Base-by-base conservation (phyloP, 1,140 invertebrate species). In the Oncopeltus fasciatus region DNA sequence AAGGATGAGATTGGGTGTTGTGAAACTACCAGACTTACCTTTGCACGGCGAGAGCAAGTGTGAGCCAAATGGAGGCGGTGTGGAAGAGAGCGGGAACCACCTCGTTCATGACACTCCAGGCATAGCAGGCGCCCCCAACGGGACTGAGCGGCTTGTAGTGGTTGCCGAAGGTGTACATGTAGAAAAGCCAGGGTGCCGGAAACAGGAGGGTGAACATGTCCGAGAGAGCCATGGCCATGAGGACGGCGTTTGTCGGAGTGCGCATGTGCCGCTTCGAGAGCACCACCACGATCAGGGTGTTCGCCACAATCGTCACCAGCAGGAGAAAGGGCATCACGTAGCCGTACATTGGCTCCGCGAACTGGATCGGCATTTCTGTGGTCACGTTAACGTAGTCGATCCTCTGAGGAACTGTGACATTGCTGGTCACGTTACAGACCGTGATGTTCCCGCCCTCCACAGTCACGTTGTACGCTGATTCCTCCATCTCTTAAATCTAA, bases 121-220 rank as follows among this genome's bases (percentile, higher is more conserved):
- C 81, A 69, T 88, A 86, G 71, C 91, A 93, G 4, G 85, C 79
- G 20, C 80, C 76, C 20, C 49, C 49, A 0, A 83, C 77, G 1
- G 87, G 86, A 65, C 79, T 80, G 62, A 90, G 70, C 0, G 87
- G 85, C 69, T 86, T 85, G 70, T 83, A 82, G 69, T 92, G 87
- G 73, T 92, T 86, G 27, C 87, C 87, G 62, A 93, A 83, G 4
- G 88, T 89, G 76, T 91, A 94, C 83, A 93, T 90, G 73, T 94
- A 92, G 71, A 92, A 84, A 12, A 90, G 76, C 78, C 88, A 88
- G 0, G 91, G 91, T 1, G 90, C 83, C 0, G 91, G 90, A 70
- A 90, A 87, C 18, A 93, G 76, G 67, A 95, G 83, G 0, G 92
- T 95, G 70, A 95, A 83, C 81, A 94, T 86, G 75, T 96, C 92